Percentiles rank a stretch among this genome's conserved stretches.
Conservation (phyloP, 2,113 vertebrate genomes). For the Notechis scutatus region DNA sequence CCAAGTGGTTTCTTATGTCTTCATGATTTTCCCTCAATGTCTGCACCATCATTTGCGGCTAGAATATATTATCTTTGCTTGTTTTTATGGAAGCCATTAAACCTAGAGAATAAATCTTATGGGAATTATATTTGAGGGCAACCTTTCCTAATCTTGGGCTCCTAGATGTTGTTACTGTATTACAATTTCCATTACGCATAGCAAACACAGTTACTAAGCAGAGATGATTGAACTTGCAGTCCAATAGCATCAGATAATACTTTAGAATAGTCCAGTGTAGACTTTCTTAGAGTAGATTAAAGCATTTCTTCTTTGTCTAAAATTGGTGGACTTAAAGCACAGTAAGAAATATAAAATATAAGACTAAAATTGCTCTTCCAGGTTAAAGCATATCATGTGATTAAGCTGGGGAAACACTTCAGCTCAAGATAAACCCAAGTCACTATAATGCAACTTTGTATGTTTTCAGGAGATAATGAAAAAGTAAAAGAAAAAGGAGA, state of each 20-base stretch:
- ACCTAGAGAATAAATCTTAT: neutral
- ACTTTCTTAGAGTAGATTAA: neutral
- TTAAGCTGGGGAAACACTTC: neutral
- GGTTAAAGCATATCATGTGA: neutral
- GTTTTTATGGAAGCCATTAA: neutral
- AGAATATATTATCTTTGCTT: neutral
- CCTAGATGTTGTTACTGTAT: neutral
- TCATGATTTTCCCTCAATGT: neutral
- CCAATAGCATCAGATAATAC: neutral
- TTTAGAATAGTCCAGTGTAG: neutral
- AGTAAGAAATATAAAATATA: neutral
- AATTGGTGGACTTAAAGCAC: neutral
- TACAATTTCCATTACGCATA: neutral
- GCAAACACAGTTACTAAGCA: too few relatives aligned
- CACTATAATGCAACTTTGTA: neutral
- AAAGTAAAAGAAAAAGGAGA: neutral
- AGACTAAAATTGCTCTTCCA: neutral
- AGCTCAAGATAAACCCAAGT: neutral
- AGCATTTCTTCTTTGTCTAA: neutral
- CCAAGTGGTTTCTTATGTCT: neutral
- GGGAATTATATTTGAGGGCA: neutral
- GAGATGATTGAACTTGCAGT: neutral
- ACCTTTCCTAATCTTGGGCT: neutral
- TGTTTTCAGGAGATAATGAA: neutral
- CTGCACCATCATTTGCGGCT: neutral